phyloP scores from a whole-genome alignment of 2,797 vertebrate species.

The Labroides dimidiatus region DNA sequence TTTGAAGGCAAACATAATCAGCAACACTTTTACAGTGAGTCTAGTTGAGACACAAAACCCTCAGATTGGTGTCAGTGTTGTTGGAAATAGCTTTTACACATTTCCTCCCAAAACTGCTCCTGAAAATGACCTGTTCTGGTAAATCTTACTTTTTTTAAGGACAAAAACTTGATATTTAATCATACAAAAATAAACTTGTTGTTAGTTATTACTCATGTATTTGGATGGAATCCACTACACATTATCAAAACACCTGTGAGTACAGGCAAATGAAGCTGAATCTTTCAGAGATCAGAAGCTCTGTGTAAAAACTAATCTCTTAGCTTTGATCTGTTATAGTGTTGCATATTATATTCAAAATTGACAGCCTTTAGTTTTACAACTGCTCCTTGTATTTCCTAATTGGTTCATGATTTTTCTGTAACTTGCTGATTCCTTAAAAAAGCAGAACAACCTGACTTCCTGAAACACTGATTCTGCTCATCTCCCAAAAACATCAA shows the following conservation, averaged over 20 bases:
- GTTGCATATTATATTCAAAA: not conserved
- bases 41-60: slow-evolving; percentile 13
- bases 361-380: not conserved
- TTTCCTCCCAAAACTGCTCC: slow-evolving; percentile 1
- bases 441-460: slow-evolving; percentile 36
- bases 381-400: not conserved
- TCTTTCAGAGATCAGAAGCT: not conserved
- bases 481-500: slow-evolving; percentile 66
- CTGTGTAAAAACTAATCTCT: not conserved
- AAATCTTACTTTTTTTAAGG: not conserved
- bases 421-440: slow-evolving; percentile 41
- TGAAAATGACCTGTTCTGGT: slow-evolving; percentile 13
- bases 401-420: slow-evolving; percentile 15
- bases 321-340: not conserved
- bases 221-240: not conserved
- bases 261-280: not conserved
- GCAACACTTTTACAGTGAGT: slow-evolving; percentile 19
- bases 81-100: slow-evolving; percentile 3
- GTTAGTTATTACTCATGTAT: too few relatives aligned
- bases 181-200: not conserved
- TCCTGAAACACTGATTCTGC: slow-evolving; percentile 66
- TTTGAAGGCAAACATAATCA: slow-evolving; percentile 33
- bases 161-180: not conserved
- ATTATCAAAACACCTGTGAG: not conserved
- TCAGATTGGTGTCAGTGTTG: slow-evolving; percentile 11